These are phyloP conservation scores for Spinus pinus DNA, from an alignment of 2,797 vertebrate genomes.

Conservation along the genomic window DNA sequence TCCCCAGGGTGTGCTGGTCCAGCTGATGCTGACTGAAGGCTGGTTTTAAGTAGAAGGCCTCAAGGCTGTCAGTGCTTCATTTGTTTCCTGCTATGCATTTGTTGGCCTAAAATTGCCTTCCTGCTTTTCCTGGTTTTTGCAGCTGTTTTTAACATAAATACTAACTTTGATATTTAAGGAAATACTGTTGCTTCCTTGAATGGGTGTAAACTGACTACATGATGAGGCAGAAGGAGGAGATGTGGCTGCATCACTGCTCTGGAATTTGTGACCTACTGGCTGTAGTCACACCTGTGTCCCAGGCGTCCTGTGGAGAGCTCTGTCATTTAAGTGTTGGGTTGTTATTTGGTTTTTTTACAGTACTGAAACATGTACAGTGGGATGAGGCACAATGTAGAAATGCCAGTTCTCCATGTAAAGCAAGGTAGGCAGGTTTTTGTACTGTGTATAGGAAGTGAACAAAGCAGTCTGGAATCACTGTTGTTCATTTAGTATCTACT, in stretches of 20 bases:
- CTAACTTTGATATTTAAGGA: not conserved
- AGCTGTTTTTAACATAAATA: conserved; percentile 26
- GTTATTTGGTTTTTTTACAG: not conserved
- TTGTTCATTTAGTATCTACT: not conserved
- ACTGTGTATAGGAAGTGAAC: not conserved
- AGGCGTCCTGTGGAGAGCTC: not conserved
- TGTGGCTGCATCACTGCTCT: not conserved
- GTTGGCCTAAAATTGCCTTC: not conserved
- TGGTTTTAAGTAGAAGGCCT: not conserved
- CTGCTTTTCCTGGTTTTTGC: conserved; percentile 32
- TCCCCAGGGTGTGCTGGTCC: not conserved
- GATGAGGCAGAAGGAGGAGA: not conserved
- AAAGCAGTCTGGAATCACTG: not conserved
- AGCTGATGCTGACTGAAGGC: not conserved
- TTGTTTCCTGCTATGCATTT: conserved; percentile 24
- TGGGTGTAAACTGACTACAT: not conserved
- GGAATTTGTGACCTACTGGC: not conserved
- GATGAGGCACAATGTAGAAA: not conserved
- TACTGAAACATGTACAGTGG: not conserved
- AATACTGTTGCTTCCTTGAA: not conserved
- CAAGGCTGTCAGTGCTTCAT: not conserved
- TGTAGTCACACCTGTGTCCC: not conserved
- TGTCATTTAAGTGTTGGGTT: not conserved
- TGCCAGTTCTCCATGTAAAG: not conserved
- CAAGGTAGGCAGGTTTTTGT: not conserved